Base-by-base conservation (phyloP, 2,888 invertebrate genomes). In the Cenopis cana region DNA sequence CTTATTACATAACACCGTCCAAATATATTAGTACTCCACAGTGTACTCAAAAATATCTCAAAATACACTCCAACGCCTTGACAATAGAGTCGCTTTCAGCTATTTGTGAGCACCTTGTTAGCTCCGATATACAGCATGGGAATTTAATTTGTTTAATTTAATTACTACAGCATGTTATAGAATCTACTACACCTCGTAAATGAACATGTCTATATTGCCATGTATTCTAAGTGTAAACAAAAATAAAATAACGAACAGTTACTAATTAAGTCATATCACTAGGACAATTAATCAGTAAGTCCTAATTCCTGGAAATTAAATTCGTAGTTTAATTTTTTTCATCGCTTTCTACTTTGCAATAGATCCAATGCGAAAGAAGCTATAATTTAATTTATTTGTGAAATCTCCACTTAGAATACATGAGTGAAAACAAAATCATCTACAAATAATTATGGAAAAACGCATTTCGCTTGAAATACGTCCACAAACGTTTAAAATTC, bases 381-480 rank as follows among this genome's bases (percentile, higher is more conserved):
- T 8, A 8, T 8, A 8, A 33, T 33, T 33, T 33, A 33, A 33
- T 8, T 46, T 46, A n/a, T 46, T 46, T 1, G 46, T 1, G 8
- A 17, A n/a, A 65, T 41, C 74, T 75, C 73, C 76, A 81, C 77
- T 76, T 76, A 81, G 82, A 84, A 85, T 79, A 84, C 80, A 82
- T 77, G 79, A 78, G 75, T 75, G 76, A 81, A 77, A 79, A 85
- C 82, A 84, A 85, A 83, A 82, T 77, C 77, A 80, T 72, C 79
- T 78, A 78, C 76, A 72, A 81, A 41, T 3, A 84, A 74, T 81
- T 80, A 81, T 74, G 78, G 76, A 83, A 83, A 81, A 82, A 83
- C 87, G 85, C 81, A 86, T 85, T 81, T 82, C 90, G 90, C 90
- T 89, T 90, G 89, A 88, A 89, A 89, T 87, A 89, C 85, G 85